These are phyloP conservation scores for Myotis findleyi DNA, from an alignment of 2,797 vertebrate genomes.

Conservation along the genomic window DNA sequence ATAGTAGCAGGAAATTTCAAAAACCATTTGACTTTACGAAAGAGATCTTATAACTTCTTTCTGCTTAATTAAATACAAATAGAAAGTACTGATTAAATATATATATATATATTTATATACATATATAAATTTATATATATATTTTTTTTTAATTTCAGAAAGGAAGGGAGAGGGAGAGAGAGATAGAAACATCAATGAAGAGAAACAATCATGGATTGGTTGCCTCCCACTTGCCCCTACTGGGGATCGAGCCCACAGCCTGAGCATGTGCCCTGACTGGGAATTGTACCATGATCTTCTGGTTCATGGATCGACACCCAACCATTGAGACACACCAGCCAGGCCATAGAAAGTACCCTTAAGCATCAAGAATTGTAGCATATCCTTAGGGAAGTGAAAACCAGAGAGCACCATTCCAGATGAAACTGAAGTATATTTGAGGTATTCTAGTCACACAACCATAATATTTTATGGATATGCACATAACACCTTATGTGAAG, in stretches of 20 bases:
- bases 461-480: constrained; percentile 44
- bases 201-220: too few species aligned
- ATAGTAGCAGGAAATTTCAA: background rate
- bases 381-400: constrained; percentile 1
- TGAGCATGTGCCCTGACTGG: too few species aligned
- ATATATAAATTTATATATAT: too few species aligned
- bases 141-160: too few species aligned
- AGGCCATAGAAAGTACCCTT: background rate
- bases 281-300: too few species aligned
- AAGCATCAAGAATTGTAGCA: background rate
- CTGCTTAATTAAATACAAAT: constrained; percentile 17
- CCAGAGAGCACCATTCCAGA: background rate
- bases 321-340: too few species aligned
- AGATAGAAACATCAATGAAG: too few species aligned
- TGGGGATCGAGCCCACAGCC: too few species aligned
- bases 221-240: too few species aligned
- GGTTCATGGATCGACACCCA: too few species aligned
- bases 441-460: background rate
- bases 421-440: background rate
- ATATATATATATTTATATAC: too few species aligned
- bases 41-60: background rate
- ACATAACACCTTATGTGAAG: constrained; percentile 14
- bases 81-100: background rate
- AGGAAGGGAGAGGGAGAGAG: too few species aligned
- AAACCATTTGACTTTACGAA: background rate